Percentiles rank a stretch among this genome's conserved stretches.
Conservation (phyloP, 2,113 vertebrate genomes). For the Stigmatopora nigra region DNA sequence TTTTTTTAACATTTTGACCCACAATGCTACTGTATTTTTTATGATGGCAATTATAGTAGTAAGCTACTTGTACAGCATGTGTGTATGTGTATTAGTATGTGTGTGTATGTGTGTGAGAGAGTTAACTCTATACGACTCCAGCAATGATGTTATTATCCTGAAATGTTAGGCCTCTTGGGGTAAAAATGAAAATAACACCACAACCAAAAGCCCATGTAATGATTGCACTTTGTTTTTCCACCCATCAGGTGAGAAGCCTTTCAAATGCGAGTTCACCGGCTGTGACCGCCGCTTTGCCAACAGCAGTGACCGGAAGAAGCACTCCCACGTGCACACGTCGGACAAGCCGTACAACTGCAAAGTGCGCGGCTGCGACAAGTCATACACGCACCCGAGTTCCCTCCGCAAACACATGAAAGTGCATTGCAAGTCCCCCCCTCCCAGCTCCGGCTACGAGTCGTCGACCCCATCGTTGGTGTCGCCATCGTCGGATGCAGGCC, state of each 20-base stretch:
- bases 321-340: conserved; percentile 97
- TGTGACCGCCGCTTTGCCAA: conserved; percentile 98
- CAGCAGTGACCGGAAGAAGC: conserved; percentile 98
- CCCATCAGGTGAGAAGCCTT: conserved; percentile 90
- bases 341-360: conserved; percentile 99
- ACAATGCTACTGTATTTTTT: too few species aligned
- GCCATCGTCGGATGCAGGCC: conserved; percentile 86
- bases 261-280: conserved; percentile 96
- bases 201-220: not conserved
- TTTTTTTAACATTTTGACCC: too few species aligned
- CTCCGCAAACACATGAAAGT: conserved; percentile 98
- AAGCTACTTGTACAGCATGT: not conserved
- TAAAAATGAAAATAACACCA: not conserved
- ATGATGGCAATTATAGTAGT: too few species aligned
- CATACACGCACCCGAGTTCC: conserved; percentile 97
- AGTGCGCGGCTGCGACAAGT: conserved; percentile 97
- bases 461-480: conserved; percentile 86
- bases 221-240: not conserved
- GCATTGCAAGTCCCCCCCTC: conserved; percentile 94
- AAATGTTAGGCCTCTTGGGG: too few species aligned
- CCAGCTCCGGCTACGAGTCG: conserved; percentile 90
- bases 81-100: not conserved
- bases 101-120: not conserved
- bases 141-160: too few species aligned
- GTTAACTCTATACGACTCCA: too few species aligned